Percentiles rank a stretch among this genome's conserved stretches.
Conservation (phyloP, 2,113 vertebrate species). For the Forbesichthys agassizii region DNA sequence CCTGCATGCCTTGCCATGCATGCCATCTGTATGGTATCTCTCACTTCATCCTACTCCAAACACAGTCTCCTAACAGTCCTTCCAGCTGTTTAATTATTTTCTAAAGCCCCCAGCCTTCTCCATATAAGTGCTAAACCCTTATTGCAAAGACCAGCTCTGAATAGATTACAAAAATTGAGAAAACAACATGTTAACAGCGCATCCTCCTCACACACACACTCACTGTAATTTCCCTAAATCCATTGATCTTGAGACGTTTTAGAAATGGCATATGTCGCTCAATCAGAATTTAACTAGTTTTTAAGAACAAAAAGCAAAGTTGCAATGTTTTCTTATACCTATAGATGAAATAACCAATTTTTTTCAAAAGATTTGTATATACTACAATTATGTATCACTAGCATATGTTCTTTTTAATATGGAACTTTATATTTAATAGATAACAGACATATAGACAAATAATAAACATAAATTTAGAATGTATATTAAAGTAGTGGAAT, state of each 20-base stretch:
- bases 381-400: too few species aligned
- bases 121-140: conserved; percentile 56
- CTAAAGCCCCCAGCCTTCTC: conserved; percentile 47
- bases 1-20: conserved; percentile 13
- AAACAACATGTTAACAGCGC: conserved; percentile 32
- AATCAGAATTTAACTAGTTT: conserved; percentile 21
- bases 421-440: neutral
- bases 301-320: conserved; percentile 22
- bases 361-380: too few species aligned
- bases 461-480: neutral
- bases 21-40: conserved; percentile 36
- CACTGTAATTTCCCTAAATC: conserved; percentile 34
- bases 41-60: conserved; percentile 50
- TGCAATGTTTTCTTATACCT: neutral
- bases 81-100: conserved; percentile 66
- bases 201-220: conserved; percentile 23
- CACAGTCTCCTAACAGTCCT: conserved; percentile 33
- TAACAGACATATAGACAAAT: neutral
- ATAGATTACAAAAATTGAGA: conserved; percentile 50
- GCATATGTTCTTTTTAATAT: too few species aligned
- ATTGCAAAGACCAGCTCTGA: conserved; percentile 71
- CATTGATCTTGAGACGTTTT: conserved; percentile 33
- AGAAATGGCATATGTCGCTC: conserved; percentile 34
- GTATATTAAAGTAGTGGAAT: neutral
- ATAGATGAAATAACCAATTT: too few species aligned